These are phyloP conservation scores for Etheostoma spectabile DNA, from an alignment of 2,113 vertebrate species.

Conservation along the genomic window DNA sequence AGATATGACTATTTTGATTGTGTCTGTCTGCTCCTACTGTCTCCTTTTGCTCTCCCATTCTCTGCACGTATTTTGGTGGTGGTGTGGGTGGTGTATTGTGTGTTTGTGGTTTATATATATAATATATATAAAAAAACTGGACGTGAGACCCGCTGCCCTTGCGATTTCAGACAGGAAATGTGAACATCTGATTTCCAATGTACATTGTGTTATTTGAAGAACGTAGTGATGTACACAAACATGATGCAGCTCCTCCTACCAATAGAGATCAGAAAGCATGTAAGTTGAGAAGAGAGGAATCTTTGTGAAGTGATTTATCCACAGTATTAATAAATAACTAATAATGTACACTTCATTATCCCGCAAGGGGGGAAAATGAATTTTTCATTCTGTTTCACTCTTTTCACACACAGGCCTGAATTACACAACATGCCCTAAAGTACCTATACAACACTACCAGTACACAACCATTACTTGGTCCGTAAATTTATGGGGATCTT, in stretches of 20 bases:
- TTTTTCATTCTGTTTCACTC: too few species aligned
- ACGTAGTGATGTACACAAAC: slow-evolving; percentile 24
- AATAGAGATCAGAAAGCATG: slow-evolving; percentile 28
- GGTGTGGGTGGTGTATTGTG: neutral
- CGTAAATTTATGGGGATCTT: too few species aligned
- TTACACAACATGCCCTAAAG: too few species aligned
- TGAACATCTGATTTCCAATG: slow-evolving; percentile 40
- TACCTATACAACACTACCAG: too few species aligned
- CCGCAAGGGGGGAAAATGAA: too few species aligned
- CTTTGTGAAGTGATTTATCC: slow-evolving; percentile 37
- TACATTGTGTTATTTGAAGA: slow-evolving; percentile 43
- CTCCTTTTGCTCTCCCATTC: neutral
- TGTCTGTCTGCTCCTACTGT: slow-evolving; percentile 17
- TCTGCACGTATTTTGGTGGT: slow-evolving; percentile 1
- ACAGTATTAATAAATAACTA: slow-evolving; percentile 18
- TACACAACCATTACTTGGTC: too few species aligned
- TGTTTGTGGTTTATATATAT: neutral
- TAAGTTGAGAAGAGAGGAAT: slow-evolving; percentile 5
- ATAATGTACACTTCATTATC: too few species aligned
- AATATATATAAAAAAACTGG: neutral
- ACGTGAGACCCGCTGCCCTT: neutral
- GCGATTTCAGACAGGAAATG: slow-evolving; percentile 35
- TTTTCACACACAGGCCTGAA: too few species aligned
- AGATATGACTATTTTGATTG: slow-evolving; percentile 68
- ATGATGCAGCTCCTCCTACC: slow-evolving; percentile 20